Conservation (phyloP, 2,888 invertebrate species). For the Acleris literana region DNA sequence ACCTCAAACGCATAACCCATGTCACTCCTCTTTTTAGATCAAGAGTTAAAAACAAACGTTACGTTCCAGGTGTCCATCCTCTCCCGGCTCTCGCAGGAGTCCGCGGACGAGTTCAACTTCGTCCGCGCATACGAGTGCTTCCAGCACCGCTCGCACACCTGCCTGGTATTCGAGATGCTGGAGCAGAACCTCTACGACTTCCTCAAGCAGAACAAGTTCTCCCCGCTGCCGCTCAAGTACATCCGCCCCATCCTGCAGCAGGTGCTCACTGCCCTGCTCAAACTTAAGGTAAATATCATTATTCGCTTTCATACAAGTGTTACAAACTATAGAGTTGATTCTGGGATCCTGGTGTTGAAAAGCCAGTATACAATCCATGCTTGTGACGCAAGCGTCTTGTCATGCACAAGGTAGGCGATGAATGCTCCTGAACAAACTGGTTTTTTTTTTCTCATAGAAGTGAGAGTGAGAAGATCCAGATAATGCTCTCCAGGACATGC, state of each 20-base stretch:
- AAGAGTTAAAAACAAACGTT: not conserved
- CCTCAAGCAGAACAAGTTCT: constrained; percentile 99
- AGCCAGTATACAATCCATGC: too few relatives aligned
- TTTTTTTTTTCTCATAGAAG: too few relatives aligned
- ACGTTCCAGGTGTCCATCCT: constrained; percentile 90
- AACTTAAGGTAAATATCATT: constrained; percentile 88
- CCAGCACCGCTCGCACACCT: constrained; percentile 99
- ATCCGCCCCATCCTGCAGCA: constrained; percentile 99
- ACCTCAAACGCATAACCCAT: not conserved
- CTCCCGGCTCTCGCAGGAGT: constrained; percentile 96
- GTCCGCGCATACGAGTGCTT: constrained; percentile 99
- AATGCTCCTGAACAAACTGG: too few relatives aligned
- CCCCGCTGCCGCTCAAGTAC: constrained; percentile 98
- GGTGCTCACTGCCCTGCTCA: constrained; percentile 93
- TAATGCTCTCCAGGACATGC: too few relatives aligned
- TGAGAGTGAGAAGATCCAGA: too few relatives aligned
- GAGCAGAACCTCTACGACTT: constrained; percentile 99
- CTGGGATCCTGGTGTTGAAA: too few relatives aligned
- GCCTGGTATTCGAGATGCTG: constrained; percentile 99
- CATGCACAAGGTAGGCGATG: too few relatives aligned
- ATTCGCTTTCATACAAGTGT: not conserved
- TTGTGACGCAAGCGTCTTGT: too few relatives aligned
- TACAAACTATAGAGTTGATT: too few relatives aligned
- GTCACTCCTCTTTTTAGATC: not conserved
- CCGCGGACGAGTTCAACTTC: constrained; percentile 99